Percentiles rank a stretch among this genome's conserved stretches.
Conservation (phyloP, 1,140 invertebrate species). For the Myzus persicae region DNA sequence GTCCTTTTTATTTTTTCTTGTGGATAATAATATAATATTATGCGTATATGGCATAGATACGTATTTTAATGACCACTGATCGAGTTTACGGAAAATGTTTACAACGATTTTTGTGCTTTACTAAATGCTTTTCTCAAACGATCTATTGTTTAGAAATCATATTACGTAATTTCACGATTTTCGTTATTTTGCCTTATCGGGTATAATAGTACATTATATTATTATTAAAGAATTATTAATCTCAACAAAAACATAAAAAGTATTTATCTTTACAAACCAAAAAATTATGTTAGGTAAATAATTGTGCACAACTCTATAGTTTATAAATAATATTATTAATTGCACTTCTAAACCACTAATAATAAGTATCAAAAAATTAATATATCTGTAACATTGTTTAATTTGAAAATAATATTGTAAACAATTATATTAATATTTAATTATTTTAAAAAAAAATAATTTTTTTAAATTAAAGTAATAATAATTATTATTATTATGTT, state of each 20-base stretch:
- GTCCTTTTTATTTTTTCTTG: background rate
- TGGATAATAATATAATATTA: slow-evolving; percentile 10
- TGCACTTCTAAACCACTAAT: background rate
- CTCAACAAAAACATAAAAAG: background rate
- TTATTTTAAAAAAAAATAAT: background rate
- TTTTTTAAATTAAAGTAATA: background rate
- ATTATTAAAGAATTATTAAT: background rate
- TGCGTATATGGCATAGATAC: background rate
- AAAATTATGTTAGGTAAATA: background rate
- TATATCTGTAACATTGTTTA: background rate
- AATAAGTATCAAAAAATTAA: background rate
- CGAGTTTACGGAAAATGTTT: background rate
- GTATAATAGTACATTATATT: background rate
- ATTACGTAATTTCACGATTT: background rate
- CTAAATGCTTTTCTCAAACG: background rate
- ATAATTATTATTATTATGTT: too few relatives aligned
- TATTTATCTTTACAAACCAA: background rate
- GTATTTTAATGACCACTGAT: background rate
- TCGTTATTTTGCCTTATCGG: background rate
- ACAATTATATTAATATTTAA: background rate
- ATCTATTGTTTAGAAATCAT: background rate
- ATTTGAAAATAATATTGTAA: background rate
- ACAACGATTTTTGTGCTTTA: background rate
- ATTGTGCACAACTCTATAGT: background rate
- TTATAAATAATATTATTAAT: background rate